Evolutionary conservation across 2,797 vertebrate species (phyloP), one percentile per base, ranked within the genome.

Genomic region (Peromyscus nudipes): DNA sequence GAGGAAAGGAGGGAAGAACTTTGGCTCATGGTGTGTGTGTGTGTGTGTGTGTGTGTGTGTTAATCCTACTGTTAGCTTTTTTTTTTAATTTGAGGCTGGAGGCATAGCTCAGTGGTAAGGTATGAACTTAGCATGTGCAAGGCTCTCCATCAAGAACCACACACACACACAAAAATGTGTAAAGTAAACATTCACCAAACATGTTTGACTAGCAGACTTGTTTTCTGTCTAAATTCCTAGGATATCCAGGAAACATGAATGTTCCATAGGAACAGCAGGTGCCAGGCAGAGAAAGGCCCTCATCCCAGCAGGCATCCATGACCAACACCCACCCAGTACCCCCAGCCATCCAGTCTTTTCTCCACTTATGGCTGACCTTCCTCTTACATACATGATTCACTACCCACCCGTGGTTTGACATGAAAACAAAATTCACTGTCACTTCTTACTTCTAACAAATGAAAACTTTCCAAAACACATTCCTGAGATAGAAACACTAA

Each of bases 401-500:
- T 67, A 49, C 3, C 17, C 60, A 49, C 3, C 10, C 40, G 34
- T 4, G 6, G 12, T 19, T 71, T 52, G 64, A 86, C 64, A n/a
- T 27, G 37, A 27, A 52, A 71, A 52, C n/a, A 88, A 85, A 95
- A 90, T 8, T 92, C 71, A 84, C 79, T 57, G 88, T 37, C 37
- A 87, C 57, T 40, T 91, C 64, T 93, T 75, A 43, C 73, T 31
- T 60, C 89, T 86, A 87, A 88, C 60, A 94, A 92, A 89, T 91
- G 93, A 29, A 73, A 96, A 94, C 83, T 95, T 96, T 86, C 83
- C 69, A 89, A 93, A 96, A 94, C 73, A 88, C 94, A 95, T 93
- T 97, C 94, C 94, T 97, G 89, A 97, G 95, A 85, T 37, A 92
- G 77, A 97, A 96, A 97, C 89, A 98, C 82, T 84, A 94, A 93